Evolutionary conservation across 2,888 invertebrate species (phyloP), one percentile per base, ranked within the genome.

Genomic region (Tholera decimalis): DNA sequence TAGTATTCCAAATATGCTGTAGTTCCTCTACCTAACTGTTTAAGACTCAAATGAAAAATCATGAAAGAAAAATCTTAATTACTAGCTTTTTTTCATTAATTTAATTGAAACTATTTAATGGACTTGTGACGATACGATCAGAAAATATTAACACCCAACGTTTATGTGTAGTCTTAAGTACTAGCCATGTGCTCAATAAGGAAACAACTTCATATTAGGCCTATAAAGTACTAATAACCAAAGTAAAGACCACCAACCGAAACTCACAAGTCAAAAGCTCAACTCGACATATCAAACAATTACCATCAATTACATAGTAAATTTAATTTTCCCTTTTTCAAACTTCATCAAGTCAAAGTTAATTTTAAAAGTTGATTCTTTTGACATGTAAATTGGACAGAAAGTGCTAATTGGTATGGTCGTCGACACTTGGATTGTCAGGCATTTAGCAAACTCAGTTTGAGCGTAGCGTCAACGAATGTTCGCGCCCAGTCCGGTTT

Each of bases 361-460:
- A 66, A 83, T 80, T 80, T 70, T 37, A 75, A 82, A 81, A 78
- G 78, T 69, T 78, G 74, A 83, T 85, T 87, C 88, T 87, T 89
- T 87, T 86, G 83, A 83, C 81, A 88, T 86, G 84, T 83, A 85
- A 87, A 89, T 89, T 88, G 78, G 73, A 68, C 56, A 64, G 75
- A 74, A 72, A 75, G 66, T 61, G 78, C 63, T 88, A 87, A 90
- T 88, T 89, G 88, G 75, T 66, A 79, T 30, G 64, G 69, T 69
- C 66, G 76, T 56, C 76, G 75, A 64, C 84, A 82, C 68, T 79
- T 74, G 81, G 77, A 81, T 80, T 76, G 66, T 68, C 62, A 59
- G 63, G 62, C 67, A 55, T 77, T 74, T 71, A 70, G 79, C 72
- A 76, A 80, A 83, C 68, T 75, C 59, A 67, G 73, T 81, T 77